Evolutionary conservation across 2,113 vertebrate genomes (phyloP).

Genomic region (Gnathonemus longibarbis): DNA sequence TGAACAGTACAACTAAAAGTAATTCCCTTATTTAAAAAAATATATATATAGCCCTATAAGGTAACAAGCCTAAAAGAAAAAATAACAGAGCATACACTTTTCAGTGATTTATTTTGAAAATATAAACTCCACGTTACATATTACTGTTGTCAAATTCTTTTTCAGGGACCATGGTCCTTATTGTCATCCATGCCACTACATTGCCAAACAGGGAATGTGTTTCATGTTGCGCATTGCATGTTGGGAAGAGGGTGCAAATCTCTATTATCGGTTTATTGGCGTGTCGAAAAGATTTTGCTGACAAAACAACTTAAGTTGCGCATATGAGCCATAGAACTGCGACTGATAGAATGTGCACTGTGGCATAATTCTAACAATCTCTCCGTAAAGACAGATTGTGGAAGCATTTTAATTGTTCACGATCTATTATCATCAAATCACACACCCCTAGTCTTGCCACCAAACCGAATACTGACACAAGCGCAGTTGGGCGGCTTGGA

Average conservation of each 20-base stretch:
- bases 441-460: neutral
- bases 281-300: neutral
- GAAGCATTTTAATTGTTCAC: neutral
- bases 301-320: neutral
- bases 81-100: neutral
- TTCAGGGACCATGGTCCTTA: neutral
- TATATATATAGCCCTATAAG: neutral
- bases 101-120: neutral
- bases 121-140: neutral
- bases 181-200: neutral
- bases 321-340: neutral
- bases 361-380: neutral
- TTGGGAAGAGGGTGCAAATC: neutral
- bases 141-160: neutral
- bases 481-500: neutral
- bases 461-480: neutral
- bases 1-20: neutral
- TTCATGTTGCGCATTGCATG: neutral
- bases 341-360: neutral
- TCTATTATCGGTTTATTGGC: neutral
- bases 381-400: neutral
- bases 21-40: neutral
- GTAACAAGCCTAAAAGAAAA: neutral
- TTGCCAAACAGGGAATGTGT: neutral
- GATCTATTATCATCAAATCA: neutral